A percentile compares a stretch with the other conserved stretches of the same genome.
Conservation (phyloP, 2,888 invertebrate genomes). For the Lepeophtheirus nordmannii region DNA sequence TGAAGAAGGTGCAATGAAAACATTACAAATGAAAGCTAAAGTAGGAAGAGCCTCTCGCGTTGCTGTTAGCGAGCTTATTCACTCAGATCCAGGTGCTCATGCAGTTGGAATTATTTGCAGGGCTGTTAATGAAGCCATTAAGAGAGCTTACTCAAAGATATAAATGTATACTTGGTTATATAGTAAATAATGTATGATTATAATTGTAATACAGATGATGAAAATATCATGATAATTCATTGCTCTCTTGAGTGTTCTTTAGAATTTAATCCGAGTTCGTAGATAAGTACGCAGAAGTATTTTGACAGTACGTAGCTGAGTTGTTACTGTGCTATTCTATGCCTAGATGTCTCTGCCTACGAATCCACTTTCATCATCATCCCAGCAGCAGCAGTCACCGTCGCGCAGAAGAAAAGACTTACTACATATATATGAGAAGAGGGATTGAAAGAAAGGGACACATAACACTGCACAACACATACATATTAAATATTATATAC, state of each 20-base stretch:
- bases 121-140: slow-evolving; percentile 18
- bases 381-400: too few relatives aligned
- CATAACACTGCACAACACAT: neutral
- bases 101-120: slow-evolving; percentile 32
- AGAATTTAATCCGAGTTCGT: too few relatives aligned
- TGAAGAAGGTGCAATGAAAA: slow-evolving; percentile 33
- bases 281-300: too few relatives aligned
- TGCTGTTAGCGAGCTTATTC: slow-evolving; percentile 34
- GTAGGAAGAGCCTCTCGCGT: slow-evolving; percentile 61
- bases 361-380: too few relatives aligned
- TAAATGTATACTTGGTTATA: too few relatives aligned
- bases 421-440: neutral
- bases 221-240: too few relatives aligned
- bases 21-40: slow-evolving; percentile 37
- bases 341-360: too few relatives aligned
- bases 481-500: neutral
- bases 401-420: neutral
- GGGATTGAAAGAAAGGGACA: neutral
- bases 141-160: neutral
- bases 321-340: too few relatives aligned
- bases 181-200: too few relatives aligned
- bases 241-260: too few relatives aligned
- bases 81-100: slow-evolving; percentile 37
- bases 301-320: too few relatives aligned
- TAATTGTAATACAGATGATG: too few relatives aligned